Evolutionary conservation across 2,113 vertebrate genomes (phyloP).

Genomic region (Varanus komodoensis): DNA sequence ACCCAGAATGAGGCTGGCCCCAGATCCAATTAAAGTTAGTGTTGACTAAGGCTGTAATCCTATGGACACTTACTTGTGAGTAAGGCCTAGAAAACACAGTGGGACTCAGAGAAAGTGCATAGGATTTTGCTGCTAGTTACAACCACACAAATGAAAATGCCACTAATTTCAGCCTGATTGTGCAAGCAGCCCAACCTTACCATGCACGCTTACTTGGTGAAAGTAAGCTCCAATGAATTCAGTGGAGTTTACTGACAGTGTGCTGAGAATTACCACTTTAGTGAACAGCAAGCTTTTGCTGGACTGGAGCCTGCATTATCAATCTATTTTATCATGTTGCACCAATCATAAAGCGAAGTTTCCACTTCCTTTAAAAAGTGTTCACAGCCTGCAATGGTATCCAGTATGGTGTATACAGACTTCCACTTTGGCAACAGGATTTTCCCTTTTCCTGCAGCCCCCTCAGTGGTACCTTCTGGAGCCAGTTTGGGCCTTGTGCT

Average conservation of each 20-base stretch:
- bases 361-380: background rate
- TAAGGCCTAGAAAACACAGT: background rate
- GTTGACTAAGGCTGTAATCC: background rate
- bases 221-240: background rate
- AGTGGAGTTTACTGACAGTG: background rate
- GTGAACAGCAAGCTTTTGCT: background rate
- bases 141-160: background rate
- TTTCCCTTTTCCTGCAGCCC: too few relatives aligned
- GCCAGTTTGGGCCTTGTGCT: too few relatives aligned
- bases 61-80: background rate
- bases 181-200: background rate
- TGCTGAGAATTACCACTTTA: background rate
- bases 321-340: background rate
- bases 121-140: background rate
- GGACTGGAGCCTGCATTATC: background rate
- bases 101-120: background rate
- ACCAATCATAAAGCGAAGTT: background rate
- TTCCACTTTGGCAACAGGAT: too few relatives aligned
- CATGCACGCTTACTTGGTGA: background rate
- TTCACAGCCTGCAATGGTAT: too few relatives aligned
- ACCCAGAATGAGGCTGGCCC: background rate
- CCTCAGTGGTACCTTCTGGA: too few relatives aligned
- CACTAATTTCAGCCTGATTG: too few relatives aligned
- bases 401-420: too few relatives aligned
- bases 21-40: background rate